A percentile compares a stretch with the other conserved stretches of the same genome.
Evolutionary conservation across 2,797 vertebrate species (phyloP).

Genomic region (Pseudochaenichthys georgianus): DNA sequence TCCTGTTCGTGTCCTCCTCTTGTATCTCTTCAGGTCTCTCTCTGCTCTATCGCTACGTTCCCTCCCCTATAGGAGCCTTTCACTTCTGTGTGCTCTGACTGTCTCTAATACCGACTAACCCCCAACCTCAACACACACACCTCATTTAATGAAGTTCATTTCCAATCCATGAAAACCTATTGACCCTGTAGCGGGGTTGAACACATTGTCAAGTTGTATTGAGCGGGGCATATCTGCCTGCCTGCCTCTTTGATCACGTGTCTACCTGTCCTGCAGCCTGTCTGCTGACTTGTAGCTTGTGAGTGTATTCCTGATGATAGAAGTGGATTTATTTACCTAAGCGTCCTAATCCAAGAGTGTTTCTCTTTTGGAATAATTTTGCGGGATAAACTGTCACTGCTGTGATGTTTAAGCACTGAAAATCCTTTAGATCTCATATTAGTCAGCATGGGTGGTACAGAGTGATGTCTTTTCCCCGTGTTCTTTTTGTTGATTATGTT

Average conservation of each 20-base stretch:
- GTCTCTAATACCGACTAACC: constrained; percentile 18
- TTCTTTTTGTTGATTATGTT: constrained; percentile 32
- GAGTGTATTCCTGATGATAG: constrained; percentile 24
- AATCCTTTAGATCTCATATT: constrained; percentile 51
- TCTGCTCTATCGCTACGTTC: not conserved
- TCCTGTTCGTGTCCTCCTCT: constrained; percentile 18
- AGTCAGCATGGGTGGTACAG: constrained; percentile 36
- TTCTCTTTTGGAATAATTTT: constrained; percentile 41
- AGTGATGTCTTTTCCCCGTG: constrained; percentile 27
- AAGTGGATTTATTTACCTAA: constrained; percentile 48
- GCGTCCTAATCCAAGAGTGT: constrained; percentile 39
- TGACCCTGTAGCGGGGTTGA: constrained; percentile 67
- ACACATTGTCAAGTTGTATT: constrained; percentile 62
- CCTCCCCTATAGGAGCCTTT: constrained; percentile 4
- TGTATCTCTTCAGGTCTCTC: constrained; percentile 14
- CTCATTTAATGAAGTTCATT: constrained; percentile 72
- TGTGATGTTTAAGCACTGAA: constrained; percentile 42
- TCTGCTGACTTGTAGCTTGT: constrained; percentile 24
- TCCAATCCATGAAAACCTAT: constrained; percentile 68
- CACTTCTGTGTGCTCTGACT: constrained; percentile 6
- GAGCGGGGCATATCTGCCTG: constrained; percentile 56
- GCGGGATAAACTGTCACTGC: constrained; percentile 46
- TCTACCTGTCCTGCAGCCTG: constrained; percentile 42
- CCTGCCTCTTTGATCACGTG: constrained; percentile 56
- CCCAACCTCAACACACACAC: not conserved